Conservation (phyloP, 2,888 invertebrate genomes). For the Heliconius hortense region DNA sequence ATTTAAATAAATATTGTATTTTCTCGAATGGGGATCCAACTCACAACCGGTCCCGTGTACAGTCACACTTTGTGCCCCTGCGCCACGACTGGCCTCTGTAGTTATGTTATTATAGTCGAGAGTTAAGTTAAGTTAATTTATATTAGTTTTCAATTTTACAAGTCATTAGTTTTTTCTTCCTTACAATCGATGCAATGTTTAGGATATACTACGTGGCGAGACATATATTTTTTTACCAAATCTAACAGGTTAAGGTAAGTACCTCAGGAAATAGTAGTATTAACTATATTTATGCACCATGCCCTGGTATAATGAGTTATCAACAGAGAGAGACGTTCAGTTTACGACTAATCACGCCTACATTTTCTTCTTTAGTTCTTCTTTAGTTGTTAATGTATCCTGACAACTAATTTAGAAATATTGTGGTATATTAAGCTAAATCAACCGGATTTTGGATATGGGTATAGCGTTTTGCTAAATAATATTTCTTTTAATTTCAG, state of each 20-base stretch:
- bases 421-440: no score
- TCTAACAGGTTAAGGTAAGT: background rate
- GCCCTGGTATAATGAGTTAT: conserved; percentile 32
- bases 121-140: background rate
- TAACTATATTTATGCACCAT: conserved; percentile 23
- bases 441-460: background rate
- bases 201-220: background rate
- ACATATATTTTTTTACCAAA: background rate
- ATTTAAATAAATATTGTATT: no score
- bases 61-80: no score
- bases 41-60: no score
- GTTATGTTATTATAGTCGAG: no score
- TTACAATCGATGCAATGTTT: background rate
- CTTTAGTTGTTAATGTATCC: no score
- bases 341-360: conserved; percentile 17
- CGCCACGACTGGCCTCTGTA: no score
- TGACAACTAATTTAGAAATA: background rate
- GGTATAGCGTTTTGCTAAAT: background rate
- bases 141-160: background rate
- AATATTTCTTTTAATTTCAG: conserved; percentile 57
- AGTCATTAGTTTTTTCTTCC: background rate
- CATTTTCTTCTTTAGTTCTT: background rate
- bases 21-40: no score
- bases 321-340: conserved; percentile 24
- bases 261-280: background rate